These are phyloP conservation scores for Apaloderma vittatum DNA, from an alignment of 2,113 vertebrate genomes.

Conservation along the genomic window DNA sequence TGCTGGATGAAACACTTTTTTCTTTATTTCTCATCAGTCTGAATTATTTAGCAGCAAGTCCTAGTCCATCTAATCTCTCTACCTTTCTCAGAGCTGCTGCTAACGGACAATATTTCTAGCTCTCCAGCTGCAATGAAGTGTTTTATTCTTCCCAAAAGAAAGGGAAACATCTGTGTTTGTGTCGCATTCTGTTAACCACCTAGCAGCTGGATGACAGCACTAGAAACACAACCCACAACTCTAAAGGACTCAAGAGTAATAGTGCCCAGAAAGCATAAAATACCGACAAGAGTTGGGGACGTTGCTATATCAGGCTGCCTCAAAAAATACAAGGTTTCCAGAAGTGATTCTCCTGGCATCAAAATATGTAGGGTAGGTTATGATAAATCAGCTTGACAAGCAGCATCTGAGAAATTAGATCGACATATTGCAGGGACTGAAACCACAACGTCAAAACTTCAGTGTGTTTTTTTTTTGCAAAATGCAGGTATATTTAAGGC, in stretches of 20 bases:
- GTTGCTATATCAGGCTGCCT: neutral
- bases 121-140: neutral
- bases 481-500: neutral
- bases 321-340: neutral
- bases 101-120: neutral
- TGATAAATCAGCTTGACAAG: neutral
- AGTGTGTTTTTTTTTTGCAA: neutral
- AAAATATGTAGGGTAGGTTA: neutral
- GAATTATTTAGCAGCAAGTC: neutral
- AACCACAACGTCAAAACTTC: neutral
- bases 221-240: neutral
- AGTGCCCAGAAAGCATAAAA: neutral
- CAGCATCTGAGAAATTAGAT: neutral
- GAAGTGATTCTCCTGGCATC: neutral
- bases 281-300: neutral
- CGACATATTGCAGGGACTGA: neutral
- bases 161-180: constrained; percentile 51
- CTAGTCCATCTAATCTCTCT: neutral
- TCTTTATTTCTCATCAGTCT: neutral
- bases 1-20: neutral
- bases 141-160: constrained; percentile 30
- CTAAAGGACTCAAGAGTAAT: neutral
- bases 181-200: neutral
- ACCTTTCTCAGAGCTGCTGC: neutral
- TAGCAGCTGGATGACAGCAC: neutral